These are phyloP conservation scores for Dryococelus australis DNA, from an alignment of 2,888 invertebrate genomes.

Conservation along the genomic window DNA sequence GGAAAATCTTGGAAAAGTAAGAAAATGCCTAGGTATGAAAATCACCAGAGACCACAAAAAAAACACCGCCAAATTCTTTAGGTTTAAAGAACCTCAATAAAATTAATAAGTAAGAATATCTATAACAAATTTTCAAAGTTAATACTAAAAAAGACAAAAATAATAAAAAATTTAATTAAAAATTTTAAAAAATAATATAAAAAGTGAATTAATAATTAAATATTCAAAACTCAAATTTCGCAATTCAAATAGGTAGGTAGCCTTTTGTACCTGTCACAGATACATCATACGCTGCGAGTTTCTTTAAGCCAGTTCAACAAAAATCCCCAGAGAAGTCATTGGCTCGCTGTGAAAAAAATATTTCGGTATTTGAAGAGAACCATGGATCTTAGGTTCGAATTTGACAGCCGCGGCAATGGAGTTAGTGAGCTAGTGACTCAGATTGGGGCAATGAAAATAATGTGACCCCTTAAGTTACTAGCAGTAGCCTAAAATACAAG, in stretches of 20 bases:
- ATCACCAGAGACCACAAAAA: too few relatives aligned
- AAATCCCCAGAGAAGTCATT: not conserved
- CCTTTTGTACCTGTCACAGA: not conserved
- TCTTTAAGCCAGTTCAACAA: not conserved
- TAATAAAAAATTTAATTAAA: too few relatives aligned
- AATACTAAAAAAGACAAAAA: too few relatives aligned
- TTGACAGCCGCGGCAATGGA: too few relatives aligned
- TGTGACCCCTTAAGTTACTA: not conserved
- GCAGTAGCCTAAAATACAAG: not conserved
- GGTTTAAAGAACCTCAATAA: not conserved
- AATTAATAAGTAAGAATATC: not conserved
- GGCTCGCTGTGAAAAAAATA: not conserved
- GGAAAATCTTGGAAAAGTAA: not conserved
- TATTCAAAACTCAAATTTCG: too few relatives aligned
- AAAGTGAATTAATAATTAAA: too few relatives aligned
- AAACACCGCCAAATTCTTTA: too few relatives aligned
- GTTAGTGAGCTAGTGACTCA: not conserved
- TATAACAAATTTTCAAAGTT: not conserved
- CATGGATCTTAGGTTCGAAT: not conserved
- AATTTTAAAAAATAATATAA: too few relatives aligned
- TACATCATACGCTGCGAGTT: not conserved
- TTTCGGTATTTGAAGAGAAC: not conserved
- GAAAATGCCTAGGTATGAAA: too few relatives aligned
- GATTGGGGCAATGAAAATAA: not conserved
- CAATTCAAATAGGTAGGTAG: not conserved